Evolutionary conservation across 2,888 invertebrate species (phyloP).

Genomic region (Elegia similella): DNA sequence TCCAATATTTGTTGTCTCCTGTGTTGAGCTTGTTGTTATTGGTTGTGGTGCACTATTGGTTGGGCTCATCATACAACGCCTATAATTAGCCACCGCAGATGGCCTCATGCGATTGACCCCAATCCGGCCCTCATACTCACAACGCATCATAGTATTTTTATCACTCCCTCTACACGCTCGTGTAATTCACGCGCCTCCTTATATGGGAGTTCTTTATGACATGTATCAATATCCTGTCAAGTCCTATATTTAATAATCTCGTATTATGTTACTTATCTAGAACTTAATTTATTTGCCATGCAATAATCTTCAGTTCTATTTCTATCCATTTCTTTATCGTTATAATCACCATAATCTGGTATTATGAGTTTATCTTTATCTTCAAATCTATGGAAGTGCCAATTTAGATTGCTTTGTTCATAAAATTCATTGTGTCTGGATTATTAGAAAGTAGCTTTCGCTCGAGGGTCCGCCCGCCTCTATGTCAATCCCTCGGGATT

Average conservation of each 20-base stretch:
- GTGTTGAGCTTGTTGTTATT: slow-evolving; percentile 25
- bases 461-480: no score
- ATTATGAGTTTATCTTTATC: neutral
- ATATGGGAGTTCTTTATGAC: neutral
- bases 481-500: no score
- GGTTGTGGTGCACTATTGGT: slow-evolving; percentile 61
- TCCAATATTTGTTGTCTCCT: neutral
- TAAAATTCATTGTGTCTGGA: neutral
- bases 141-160: slow-evolving; percentile 70
- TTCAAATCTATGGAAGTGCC: slow-evolving; percentile 8
- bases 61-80: slow-evolving; percentile 60
- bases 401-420: slow-evolving; percentile 12
- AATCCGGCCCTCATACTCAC: slow-evolving; percentile 72
- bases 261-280: neutral
- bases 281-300: neutral
- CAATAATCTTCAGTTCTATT: slow-evolving; percentile 4
- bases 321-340: neutral
- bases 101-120: slow-evolving; percentile 79
- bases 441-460: neutral
- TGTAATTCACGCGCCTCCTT: slow-evolving; percentile 28
- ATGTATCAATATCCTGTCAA: neutral
- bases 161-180: slow-evolving; percentile 53
- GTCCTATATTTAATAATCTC: neutral
- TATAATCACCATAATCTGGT: neutral
- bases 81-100: slow-evolving; percentile 78